Base-by-base conservation (phyloP, 2,888 invertebrate species). In the Melieria omissa region DNA sequence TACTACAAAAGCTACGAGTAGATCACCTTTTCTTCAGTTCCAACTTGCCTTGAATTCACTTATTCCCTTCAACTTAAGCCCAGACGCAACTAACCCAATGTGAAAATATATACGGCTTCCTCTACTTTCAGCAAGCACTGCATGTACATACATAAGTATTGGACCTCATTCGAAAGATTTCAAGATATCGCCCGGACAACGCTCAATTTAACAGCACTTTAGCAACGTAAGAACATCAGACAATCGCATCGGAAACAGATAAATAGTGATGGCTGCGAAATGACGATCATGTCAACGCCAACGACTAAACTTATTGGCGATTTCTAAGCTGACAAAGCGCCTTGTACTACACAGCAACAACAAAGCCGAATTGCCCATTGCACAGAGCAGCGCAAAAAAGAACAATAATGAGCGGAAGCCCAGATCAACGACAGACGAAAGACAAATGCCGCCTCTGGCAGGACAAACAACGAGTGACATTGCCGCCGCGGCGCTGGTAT, bases 251-350 rank as follows among this genome's bases (percentile, higher is more conserved):
- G 29, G 29, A 29, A 29, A 29, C 29, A 29, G 29, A 29, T 29
- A 29, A 29, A 29, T 29, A 42, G 41, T 41, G n/a, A 41, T 41
- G 57, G 57, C 64, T 57, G 64, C 60, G 10, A 71, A 71, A 65
- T 65, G 65, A 65, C 62, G 42, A 65, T 49, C 65, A 71, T 71
- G 52, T 71, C 71, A 71, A 71, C 60, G 60, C 44, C 52, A 60
- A 65, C 65, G 60, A 60, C 70, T 71, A 65, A 29, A 71, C 65
- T 71, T 71, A 60, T 65, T 49, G 44, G 60, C 65, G 61, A 65
- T 57, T 46, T 52, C 52, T 64, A 65, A 57, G n/a, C 57, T 58
- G 60, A 67, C 60, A 42, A 58, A 57, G 57, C 67, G 41, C 47
- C 67, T 58, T 58, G 58, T 67, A 58, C 60, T 12, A 44, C 42